Conservation (phyloP, 2,888 invertebrate species). For the Stegophylla sp. region DNA sequence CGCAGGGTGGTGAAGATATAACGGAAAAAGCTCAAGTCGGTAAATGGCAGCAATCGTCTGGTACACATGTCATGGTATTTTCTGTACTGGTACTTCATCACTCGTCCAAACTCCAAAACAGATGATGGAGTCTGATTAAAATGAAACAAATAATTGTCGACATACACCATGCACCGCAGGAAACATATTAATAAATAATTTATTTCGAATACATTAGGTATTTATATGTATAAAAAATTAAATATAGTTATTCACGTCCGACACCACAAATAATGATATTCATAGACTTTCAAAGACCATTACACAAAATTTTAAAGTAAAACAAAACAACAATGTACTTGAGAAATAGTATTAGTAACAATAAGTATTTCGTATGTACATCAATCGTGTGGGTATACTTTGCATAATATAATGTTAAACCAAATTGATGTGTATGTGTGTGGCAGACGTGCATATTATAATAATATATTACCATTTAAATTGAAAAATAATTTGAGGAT, state of each 20-base stretch:
- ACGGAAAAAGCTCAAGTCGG: constrained; percentile 28
- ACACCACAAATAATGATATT: constrained; percentile 24
- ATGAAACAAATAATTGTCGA: neutral
- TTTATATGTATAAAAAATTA: constrained; percentile 25
- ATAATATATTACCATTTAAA: constrained; percentile 2
- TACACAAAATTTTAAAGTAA: neutral
- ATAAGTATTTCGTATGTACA: constrained; percentile 31
- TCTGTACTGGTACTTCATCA: neutral
- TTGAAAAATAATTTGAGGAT: constrained; percentile 31
- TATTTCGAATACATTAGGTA: constrained; percentile 40
- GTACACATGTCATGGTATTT: neutral
- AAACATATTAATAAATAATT: constrained; percentile 29
- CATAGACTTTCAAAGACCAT: neutral
- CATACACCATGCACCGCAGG: constrained; percentile 38
- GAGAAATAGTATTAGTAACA: constrained; percentile 17
- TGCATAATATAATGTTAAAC: constrained; percentile 16
- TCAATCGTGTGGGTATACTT: constrained; percentile 15
- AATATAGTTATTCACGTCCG: constrained; percentile 40
- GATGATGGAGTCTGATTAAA: neutral
- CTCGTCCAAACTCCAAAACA: neutral
- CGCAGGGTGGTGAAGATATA: constrained; percentile 28
- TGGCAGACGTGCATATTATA: constrained; percentile 46
- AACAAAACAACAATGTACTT: constrained; percentile 12
- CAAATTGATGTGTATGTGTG: constrained; percentile 19
- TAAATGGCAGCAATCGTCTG: constrained; percentile 22